Evolutionary conservation across 1,140 invertebrate genomes (phyloP), one percentile per base, ranked within the genome.

Genomic region (Cecropterus lyciades): DNA sequence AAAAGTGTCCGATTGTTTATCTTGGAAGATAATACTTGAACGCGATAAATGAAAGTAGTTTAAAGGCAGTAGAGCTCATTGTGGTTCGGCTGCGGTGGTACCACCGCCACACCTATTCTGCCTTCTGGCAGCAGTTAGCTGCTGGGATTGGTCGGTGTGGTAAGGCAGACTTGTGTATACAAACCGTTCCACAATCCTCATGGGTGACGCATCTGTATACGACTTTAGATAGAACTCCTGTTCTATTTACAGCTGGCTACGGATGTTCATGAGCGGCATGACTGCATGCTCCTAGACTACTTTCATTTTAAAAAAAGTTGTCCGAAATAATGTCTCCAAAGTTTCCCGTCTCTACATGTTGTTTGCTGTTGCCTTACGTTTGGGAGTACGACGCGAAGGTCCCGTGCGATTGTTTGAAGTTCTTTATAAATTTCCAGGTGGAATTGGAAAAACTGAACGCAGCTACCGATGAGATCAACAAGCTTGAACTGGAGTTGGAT

Each of bases 381-480:
- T 85, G 79, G 78, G 84, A 85, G 43, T 83, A 70, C 52, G 14
- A 59, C 20, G 82, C 82, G 37, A 60, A 68, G 4, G 87, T 89
- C 33, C 80, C 85, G 14, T 89, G 86, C 70, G 85, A 91, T 48
- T 89, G 89, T 82, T 76, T 90, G 40, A 91, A 89, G 65, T 84
- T 72, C 27, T 89, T 89, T 60, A 75, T 75, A 65, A 75, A 72
- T 52, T 92, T 95, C 69, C 94, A 99, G 97, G 95, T 98, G 77
- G 98, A 99, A 92, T 93, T 99, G 82, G 98, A 99, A 92, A 97
- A 97, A 83, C 91, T 99, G 67, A 99, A 99, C 89, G 97, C 95
- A 77, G 97, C 98, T 24, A 99, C 98, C 27, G 97, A 99, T 92
- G 97, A 98, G 85, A 99, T 99, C 83, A 99, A 99, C 88, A 97